Conservation (phyloP, 2,888 invertebrate genomes). For the Lymantria dispar region DNA sequence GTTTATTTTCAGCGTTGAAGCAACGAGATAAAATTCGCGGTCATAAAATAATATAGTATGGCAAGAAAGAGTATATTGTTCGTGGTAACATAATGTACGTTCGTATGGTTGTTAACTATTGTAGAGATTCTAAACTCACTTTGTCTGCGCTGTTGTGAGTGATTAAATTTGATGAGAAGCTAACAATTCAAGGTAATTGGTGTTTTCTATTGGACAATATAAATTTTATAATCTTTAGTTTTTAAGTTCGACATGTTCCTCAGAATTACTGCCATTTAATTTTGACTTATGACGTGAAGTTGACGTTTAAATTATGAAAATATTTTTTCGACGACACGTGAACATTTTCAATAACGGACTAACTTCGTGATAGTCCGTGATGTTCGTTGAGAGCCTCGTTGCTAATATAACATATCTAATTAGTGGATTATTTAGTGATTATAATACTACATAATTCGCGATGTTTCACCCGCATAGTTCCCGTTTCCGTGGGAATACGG, state of each 20-base stretch:
- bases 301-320: constrained; percentile 15
- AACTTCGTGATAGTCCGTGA: no score
- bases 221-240: constrained; percentile 30
- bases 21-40: constrained; percentile 65
- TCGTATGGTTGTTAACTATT: constrained; percentile 44
- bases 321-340: no score
- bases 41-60: constrained; percentile 61
- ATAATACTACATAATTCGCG: no score
- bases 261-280: no score
- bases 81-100: constrained; percentile 52
- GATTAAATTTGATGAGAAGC: constrained; percentile 46
- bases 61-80: constrained; percentile 58
- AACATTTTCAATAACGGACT: no score
- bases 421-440: no score
- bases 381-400: no score
- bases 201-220: constrained; percentile 32
- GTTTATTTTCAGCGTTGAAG: constrained; percentile 61
- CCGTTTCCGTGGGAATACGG: no score
- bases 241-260: no score
- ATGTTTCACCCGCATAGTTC: no score
- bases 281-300: no score
- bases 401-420: no score
- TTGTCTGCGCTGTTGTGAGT: constrained; percentile 42
- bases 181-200: constrained; percentile 16
- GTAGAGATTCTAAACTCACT: constrained; percentile 39